phyloP scores from a whole-genome alignment of 1,140 invertebrate genomes.

The Mesaphorura yosii region DNA sequence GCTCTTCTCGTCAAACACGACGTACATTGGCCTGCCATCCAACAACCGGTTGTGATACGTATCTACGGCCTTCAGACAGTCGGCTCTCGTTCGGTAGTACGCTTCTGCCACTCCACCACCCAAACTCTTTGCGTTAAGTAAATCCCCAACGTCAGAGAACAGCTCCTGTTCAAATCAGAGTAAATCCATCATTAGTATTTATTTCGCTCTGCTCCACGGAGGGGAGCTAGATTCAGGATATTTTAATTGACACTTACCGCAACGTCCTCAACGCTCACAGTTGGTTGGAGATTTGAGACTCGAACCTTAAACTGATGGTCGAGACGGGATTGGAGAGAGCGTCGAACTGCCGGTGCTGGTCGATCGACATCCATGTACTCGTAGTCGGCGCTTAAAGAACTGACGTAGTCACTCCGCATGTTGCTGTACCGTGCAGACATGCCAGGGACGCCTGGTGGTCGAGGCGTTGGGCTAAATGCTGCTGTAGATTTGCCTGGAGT shows the following conservation, averaged over 20 bases:
- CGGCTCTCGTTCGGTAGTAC: slow-evolving; percentile 38
- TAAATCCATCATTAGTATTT: slow-evolving; percentile 6
- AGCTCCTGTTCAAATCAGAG: slow-evolving; percentile 37
- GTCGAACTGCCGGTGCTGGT: background rate
- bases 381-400: background rate
- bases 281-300: slow-evolving; percentile 42
- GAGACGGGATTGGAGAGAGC: slow-evolving; percentile 13
- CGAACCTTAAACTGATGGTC: slow-evolving; percentile 34
- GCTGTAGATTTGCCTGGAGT: too few species aligned
- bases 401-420: background rate
- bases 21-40: slow-evolving; percentile 26
- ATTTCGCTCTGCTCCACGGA: background rate
- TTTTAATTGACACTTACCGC: slow-evolving; percentile 33
- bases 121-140: slow-evolving; percentile 38
- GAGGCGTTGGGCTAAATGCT: background rate
- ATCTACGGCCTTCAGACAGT: slow-evolving; percentile 41
- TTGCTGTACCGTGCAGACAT: background rate
- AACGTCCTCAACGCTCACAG: slow-evolving; percentile 43
- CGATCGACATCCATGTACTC: slow-evolving; percentile 7
- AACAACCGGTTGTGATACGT: slow-evolving; percentile 40
- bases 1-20: slow-evolving; percentile 10
- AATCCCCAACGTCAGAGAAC: slow-evolving; percentile 43
- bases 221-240: background rate
- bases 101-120: slow-evolving; percentile 41
- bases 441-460: background rate